These are phyloP conservation scores for Cephalotes varians DNA, from an alignment of 2,888 invertebrate genomes.

Conservation along the genomic window DNA sequence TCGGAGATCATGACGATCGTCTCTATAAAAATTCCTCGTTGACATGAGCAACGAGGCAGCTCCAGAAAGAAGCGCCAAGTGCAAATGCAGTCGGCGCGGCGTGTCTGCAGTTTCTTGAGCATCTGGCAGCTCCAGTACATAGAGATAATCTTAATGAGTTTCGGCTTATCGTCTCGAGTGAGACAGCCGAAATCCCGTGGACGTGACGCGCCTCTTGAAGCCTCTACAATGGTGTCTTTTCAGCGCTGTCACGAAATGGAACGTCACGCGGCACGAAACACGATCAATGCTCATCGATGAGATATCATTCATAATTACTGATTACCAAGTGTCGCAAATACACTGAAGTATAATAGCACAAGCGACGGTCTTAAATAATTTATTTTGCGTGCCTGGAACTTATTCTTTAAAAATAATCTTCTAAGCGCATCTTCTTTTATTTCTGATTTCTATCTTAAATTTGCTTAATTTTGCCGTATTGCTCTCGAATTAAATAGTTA, in stretches of 20 bases:
- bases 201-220: conserved; percentile 23
- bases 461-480: neutral
- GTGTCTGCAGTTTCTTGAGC: conserved; percentile 39
- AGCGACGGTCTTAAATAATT: conserved; percentile 24
- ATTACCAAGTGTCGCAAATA: conserved; percentile 28
- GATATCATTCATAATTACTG: conserved; percentile 58
- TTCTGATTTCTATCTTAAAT: neutral
- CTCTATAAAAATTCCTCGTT: conserved; percentile 37
- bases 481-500: neutral
- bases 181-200: conserved; percentile 38
- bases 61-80: conserved; percentile 14
- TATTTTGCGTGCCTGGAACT: conserved; percentile 7
- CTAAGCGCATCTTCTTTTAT: neutral
- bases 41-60: conserved; percentile 31
- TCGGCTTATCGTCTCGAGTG: conserved; percentile 34
- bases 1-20: neutral
- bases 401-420: neutral
- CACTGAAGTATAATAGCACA: conserved; percentile 5
- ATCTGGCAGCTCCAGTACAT: conserved; percentile 40
- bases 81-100: conserved; percentile 44
- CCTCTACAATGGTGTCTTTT: conserved; percentile 40
- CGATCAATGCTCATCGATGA: conserved; percentile 27
- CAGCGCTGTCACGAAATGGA: conserved; percentile 20
- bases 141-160: conserved; percentile 48
- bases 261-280: conserved; percentile 22